Base-by-base conservation (phyloP, 2,888 invertebrate genomes). In the Cryptocephalus primarius region DNA sequence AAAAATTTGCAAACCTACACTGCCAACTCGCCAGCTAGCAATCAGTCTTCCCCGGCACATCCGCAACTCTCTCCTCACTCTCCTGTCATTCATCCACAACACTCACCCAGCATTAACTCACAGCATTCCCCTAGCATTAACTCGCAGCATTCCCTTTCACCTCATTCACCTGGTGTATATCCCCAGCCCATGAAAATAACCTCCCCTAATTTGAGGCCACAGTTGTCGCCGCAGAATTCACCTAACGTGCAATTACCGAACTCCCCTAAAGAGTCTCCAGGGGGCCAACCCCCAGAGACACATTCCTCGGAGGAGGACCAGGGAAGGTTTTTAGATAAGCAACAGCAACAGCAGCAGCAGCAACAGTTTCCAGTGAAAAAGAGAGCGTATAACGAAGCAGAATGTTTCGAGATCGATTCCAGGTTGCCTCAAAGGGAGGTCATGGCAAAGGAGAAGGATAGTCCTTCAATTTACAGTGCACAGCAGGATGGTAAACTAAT, bases 351-450 rank as follows among this genome's bases (percentile, higher is more conserved):
- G 11, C 34, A 42, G 32, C 48, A 45, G 10, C 46, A 49, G 36
- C 61, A 75, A 12, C 65, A 75, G 31, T 81, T 78, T 59, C 81
- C 81, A 9, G 79, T 81, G 34, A 82, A 82, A 60, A 82, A 82
- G 61, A 71, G 82, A 38, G 74, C 72, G 33, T 81, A 80, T 54
- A 78, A 72, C 60, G 79, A 79, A 56, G 59, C 54, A 14, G 68
- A 71, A 14, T 39, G 47, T 38, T 55, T 56, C 39, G 57, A 58
- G 34, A 46, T 56, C 32, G 55, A 50, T 32, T 33, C 48, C 2
- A 46, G 50, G 11, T 32, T 48, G 36, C 42, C 51, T 8, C 51
- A 51, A n/a, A 49, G 51, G 40, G 47, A 48, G n/a, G 51, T 49
- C 33, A 11, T 43, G 40, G 12, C 36, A 4, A n/a, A 36, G 6